phyloP scores from a whole-genome alignment of 2,888 invertebrate genomes.

The Coleophora flavipennella region DNA sequence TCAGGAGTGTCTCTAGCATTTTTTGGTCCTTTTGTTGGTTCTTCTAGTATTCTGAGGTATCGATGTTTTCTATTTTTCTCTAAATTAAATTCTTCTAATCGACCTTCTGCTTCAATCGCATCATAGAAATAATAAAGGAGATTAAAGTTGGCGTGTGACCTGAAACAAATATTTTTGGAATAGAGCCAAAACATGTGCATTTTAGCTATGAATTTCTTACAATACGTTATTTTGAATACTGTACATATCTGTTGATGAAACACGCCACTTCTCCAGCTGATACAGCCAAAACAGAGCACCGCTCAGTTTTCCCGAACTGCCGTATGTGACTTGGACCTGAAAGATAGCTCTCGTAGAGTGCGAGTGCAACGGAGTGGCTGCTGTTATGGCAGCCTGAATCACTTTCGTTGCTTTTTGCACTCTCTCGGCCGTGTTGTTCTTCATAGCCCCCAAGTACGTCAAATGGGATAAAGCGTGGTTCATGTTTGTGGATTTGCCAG shows the following conservation, averaged over 20 bases:
- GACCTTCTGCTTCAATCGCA: conserved; percentile 79
- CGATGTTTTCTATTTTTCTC: conserved; percentile 80
- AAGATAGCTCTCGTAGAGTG: conserved; percentile 89
- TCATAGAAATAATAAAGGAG: conserved; percentile 93
- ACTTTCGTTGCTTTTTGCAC: conserved; percentile 79
- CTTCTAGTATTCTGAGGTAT: conserved; percentile 78
- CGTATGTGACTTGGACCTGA: conserved; percentile 86
- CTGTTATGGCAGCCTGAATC: conserved; percentile 85
- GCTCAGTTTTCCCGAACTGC: conserved; percentile 87
- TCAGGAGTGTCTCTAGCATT: conserved; percentile 77
- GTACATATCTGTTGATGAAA: conserved; percentile 84
- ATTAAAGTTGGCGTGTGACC: conserved; percentile 91
- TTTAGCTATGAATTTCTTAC: background rate
- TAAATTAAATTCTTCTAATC: conserved; percentile 77
- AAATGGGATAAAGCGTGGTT: conserved; percentile 85
- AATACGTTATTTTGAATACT: conserved; percentile 21
- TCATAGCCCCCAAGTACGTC: conserved; percentile 84
- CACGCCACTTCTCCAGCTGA: conserved; percentile 90
- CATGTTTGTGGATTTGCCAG: conserved; percentile 92
- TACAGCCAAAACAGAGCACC: conserved; percentile 90
- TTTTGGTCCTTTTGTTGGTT: conserved; percentile 68
- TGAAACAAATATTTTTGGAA: conserved; percentile 41
- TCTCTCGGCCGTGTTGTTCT: conserved; percentile 75
- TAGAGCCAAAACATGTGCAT: conserved; percentile 24
- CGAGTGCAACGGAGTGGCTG: conserved; percentile 87